Evolutionary conservation across 2,888 invertebrate species (phyloP), one percentile per base, ranked within the genome.

Genomic region (Pollenia amentaria): DNA sequence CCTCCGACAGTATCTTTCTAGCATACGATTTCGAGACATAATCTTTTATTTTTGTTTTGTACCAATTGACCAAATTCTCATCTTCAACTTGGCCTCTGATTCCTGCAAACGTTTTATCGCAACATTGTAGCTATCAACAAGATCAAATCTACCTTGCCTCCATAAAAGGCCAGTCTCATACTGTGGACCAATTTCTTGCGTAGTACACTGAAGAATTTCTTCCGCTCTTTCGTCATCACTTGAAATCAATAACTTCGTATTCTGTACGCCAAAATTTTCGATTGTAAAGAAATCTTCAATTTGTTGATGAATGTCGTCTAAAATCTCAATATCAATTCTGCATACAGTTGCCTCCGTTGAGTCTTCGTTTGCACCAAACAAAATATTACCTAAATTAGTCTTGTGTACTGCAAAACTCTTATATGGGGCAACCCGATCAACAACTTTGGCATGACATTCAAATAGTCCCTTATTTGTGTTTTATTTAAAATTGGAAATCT

Each of bases 81-180:
- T 79, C 72, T 16, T 60, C 46, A 84, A 69, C 53, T 62, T 87
- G 16, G 44, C 38, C 21, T 84, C 80, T 21, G 78, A 9, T 1
- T 21, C 14, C 11, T 69, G 21, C 1, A 87, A 40, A 16, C 86
- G 79, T 57, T 64, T 73, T 18, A 80, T 11, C 3, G 81, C 76
- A 55, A 67, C 55, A 16, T 42, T 12, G n/a, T 80, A 76, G 70
- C 75, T 83, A 21, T 83, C 51, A n/a, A n/a, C n/a, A 69, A 57
- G 42, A 7, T 65, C 21, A 65, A 75, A 62, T n/a, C 65, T 12
- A 38, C 77, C 53, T n/a, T 16, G 16, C 9, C n/a, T 85, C 80
- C 69, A 84, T 29, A 84, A 29, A 44, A 84, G 60, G 6, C 75
- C 79, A 11, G 67, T 57, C 8, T 75, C 75, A 40, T 72, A 80